These are phyloP conservation scores for Trinectes maculatus DNA, from an alignment of 2,113 vertebrate species.

Conservation along the genomic window DNA sequence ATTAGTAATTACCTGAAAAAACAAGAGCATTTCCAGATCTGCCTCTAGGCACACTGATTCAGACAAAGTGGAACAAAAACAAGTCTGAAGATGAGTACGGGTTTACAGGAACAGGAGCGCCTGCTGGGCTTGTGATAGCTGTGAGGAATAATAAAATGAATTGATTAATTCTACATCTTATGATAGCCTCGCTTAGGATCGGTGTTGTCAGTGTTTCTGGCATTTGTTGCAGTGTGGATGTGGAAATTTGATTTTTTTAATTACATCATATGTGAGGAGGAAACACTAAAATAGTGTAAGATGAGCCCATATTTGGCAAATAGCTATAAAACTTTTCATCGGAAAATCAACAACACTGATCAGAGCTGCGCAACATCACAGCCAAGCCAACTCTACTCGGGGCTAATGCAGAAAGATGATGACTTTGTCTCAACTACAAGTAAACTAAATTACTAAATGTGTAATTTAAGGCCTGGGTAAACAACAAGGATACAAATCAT, in stretches of 20 bases:
- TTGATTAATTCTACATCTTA: background rate
- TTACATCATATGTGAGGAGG: background rate
- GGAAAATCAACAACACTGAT: background rate
- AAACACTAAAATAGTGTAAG: background rate
- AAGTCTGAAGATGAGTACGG: constrained; percentile 27
- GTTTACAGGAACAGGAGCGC: constrained; percentile 26
- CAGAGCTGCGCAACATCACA: background rate
- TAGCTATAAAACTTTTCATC: background rate
- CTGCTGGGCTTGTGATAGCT: constrained; percentile 43
- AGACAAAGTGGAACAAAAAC: constrained; percentile 12
- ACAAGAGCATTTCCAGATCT: constrained; percentile 14
- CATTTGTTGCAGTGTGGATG: background rate
- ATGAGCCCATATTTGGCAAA: background rate
- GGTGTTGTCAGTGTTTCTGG: background rate
- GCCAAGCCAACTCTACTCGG: too few species aligned
- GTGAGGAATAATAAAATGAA: constrained; percentile 29
- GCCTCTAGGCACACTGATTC: constrained; percentile 8
- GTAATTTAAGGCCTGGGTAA: too few species aligned
- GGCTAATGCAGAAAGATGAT: too few species aligned
- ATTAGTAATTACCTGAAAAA: constrained; percentile 40
- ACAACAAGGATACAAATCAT: background rate
- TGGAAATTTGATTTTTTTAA: background rate
- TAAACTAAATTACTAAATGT: too few species aligned
- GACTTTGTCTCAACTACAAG: too few species aligned
- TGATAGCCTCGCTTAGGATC: constrained; percentile 20